Evolutionary conservation across 1,140 invertebrate genomes (phyloP).

Genomic region (Pogonognathellus flavescens): DNA sequence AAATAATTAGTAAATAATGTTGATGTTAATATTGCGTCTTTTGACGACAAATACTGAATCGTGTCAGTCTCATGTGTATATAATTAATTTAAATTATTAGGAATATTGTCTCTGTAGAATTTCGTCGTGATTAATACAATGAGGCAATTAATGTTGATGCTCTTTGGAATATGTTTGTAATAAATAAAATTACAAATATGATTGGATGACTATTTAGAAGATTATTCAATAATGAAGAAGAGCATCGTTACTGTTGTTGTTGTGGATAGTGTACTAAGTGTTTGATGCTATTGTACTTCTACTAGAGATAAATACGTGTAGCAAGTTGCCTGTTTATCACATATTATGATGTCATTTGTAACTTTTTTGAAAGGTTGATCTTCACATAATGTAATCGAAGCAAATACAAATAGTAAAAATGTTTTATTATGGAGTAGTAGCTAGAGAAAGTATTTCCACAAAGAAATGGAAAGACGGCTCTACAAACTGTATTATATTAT

Average conservation of each 20-base stretch:
- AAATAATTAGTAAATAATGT: neutral
- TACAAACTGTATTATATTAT: too few relatives aligned
- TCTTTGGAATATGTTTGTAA: too few relatives aligned
- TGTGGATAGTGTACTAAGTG: conserved; percentile 5
- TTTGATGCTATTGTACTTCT: conserved; percentile 1
- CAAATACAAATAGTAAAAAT: conserved; percentile 35
- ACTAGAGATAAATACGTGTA: neutral
- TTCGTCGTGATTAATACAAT: neutral
- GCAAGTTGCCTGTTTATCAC: conserved; percentile 14
- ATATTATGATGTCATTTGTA: conserved; percentile 15
- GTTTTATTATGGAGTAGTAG: conserved; percentile 9
- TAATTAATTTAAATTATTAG: neutral
- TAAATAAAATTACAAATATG: too few relatives aligned
- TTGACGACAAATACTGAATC: neutral
- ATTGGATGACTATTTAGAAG: too few relatives aligned
- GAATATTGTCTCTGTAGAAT: neutral
- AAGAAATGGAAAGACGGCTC: neutral
- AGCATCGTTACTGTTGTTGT: too few relatives aligned
- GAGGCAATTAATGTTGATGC: too few relatives aligned
- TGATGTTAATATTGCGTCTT: neutral
- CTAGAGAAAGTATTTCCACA: neutral
- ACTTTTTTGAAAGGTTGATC: conserved; percentile 49
- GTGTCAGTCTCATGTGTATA: conserved; percentile 20
- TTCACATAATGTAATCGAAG: conserved; percentile 33
- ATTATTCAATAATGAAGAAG: too few relatives aligned